phyloP scores from a whole-genome alignment of 2,888 invertebrate species.

The Eledona agricola region DNA sequence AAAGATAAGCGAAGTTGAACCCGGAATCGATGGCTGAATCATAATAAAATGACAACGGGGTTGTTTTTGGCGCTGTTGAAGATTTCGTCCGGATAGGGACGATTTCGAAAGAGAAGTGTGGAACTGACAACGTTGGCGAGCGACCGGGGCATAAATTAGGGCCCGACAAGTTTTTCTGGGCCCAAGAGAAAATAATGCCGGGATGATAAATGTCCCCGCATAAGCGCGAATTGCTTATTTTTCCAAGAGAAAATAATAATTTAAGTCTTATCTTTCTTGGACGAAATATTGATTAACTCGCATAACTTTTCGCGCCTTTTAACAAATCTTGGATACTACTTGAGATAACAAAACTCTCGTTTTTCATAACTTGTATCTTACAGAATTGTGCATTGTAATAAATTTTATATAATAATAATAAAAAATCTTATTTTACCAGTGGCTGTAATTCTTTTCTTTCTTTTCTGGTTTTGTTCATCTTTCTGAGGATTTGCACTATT shows the following conservation, averaged over 20 bases:
- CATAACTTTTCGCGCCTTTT: too few species aligned
- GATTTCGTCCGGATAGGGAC: slow-evolving; percentile 13
- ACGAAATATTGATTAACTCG: slow-evolving; percentile 24
- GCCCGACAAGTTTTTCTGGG: slow-evolving; percentile 33
- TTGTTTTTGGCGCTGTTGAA: slow-evolving; percentile 19
- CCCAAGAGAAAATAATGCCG: slow-evolving; percentile 34
- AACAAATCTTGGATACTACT: too few species aligned
- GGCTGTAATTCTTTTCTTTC: too few species aligned
- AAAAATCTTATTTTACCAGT: too few species aligned
- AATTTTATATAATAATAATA: too few species aligned
- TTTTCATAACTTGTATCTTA: too few species aligned
- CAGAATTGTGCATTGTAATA: too few species aligned
- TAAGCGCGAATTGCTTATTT: slow-evolving; percentile 37
- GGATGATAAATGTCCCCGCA: slow-evolving; percentile 36
- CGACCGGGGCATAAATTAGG: slow-evolving; percentile 35
- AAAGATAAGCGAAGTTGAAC: slow-evolving; percentile 26
- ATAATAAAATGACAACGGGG: slow-evolving; percentile 26
- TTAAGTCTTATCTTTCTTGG: slow-evolving; percentile 28
- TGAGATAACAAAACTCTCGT: too few species aligned
- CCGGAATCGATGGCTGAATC: slow-evolving; percentile 29
- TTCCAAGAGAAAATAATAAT: slow-evolving; percentile 20
- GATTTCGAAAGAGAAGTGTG: slow-evolving; percentile 22
- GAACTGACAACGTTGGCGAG: slow-evolving; percentile 30
- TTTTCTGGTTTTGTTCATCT: too few species aligned
- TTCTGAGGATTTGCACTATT: too few species aligned